Evolutionary conservation across 2,888 invertebrate species (phyloP), one percentile per base, ranked within the genome.

Genomic region (Willowsia nigromaculata): DNA sequence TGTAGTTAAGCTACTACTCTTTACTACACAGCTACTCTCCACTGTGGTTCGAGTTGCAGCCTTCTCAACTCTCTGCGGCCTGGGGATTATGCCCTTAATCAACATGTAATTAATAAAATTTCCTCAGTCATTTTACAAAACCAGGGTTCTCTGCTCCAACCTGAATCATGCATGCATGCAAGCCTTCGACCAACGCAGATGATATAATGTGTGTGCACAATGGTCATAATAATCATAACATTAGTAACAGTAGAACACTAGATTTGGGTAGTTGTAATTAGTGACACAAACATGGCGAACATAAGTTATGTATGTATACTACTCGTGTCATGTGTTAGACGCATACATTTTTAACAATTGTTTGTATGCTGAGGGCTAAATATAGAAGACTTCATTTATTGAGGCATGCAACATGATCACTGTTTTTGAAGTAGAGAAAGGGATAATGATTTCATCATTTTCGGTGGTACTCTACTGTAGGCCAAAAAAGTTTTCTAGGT

Each of bases 71-170:
- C 86, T 68, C 56, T 53, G 80, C 53, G 86, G 87, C 80, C 74
- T 71, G 59, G 68, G 81, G 82, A 87, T 87, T 87, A 87, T 82
- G 27, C 65, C 87, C 87, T 87, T 87, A 87, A 87, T 87, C 87
- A 87, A 87, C 87, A 68, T 82, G 82, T 87, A 87, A 87, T 87
- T 87, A 87, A 87, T 87, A 81, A 87, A 81, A 87, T 87, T 87
- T 87, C 82, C 81, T 11, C 80, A 56, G 59, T 56, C 59, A 80
- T 87, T 81, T 81, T 78, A 30, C 53, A 71, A 74, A 74, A 74
- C 50, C 76, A 30, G 76, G 50, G 6, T 33, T 76, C 50, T 25
- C 9, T 22, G 15, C 11, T 18, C n/a, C 27, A 30, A 15, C 27
- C 11, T 25, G 11, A 7, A 25, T 27, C 15, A 59, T 30, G 30